These are phyloP conservation scores for Pionites leucogaster DNA, from an alignment of 2,113 vertebrate species.

Conservation along the genomic window DNA sequence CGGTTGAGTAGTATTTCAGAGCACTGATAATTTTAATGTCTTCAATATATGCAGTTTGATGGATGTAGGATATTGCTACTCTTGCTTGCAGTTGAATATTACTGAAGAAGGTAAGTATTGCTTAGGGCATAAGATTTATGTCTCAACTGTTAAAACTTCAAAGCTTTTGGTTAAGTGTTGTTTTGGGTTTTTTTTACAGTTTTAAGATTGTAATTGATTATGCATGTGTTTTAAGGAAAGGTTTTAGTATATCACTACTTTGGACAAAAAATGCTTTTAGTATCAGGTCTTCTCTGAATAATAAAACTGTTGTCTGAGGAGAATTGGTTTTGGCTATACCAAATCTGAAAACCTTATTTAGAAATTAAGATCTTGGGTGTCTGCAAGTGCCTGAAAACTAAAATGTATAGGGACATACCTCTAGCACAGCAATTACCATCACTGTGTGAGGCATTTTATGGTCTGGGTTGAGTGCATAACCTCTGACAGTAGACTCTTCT, in stretches of 20 bases:
- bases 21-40: background rate
- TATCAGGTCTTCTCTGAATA: background rate
- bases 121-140: background rate
- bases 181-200: background rate
- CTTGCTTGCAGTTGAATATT: background rate
- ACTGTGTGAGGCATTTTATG: background rate
- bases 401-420: fast-evolving
- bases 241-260: background rate
- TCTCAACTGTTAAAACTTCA: background rate
- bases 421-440: background rate
- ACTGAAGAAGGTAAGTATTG: background rate
- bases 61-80: background rate
- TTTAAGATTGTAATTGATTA: background rate
- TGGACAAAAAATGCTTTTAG: background rate
- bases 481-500: background rate
- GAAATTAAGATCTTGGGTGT: background rate
- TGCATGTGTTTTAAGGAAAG: background rate
- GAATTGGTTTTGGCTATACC: background rate
- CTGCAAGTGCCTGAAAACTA: background rate
- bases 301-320: background rate
- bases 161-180: background rate
- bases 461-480: background rate
- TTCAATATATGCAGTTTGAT: background rate
- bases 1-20: background rate
- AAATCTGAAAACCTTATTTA: background rate